Evolutionary conservation across 2,797 vertebrate genomes (phyloP).

Genomic region (Kryptopterus vitreolus): DNA sequence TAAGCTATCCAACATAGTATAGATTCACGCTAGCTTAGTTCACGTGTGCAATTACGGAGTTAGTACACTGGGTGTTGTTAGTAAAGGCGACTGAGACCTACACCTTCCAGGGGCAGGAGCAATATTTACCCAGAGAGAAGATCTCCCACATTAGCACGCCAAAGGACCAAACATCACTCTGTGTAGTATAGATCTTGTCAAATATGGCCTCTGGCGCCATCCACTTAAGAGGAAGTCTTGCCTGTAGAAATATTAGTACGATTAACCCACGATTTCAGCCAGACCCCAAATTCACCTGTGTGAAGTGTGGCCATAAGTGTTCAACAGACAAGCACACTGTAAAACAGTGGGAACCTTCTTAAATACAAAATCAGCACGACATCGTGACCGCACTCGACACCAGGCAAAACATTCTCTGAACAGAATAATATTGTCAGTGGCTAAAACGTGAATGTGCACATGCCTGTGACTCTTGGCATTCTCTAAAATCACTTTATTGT

Average conservation of each 20-base stretch:
- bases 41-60: not conserved
- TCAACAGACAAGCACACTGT: conserved; percentile 10
- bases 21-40: too few species aligned
- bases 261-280: conserved; percentile 20
- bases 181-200: conserved; percentile 92
- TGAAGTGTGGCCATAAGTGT: conserved; percentile 14
- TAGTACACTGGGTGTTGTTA: not conserved
- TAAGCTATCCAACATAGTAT: conserved; percentile 18
- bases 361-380: conserved; percentile 37
- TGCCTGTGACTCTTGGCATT: conserved; percentile 46
- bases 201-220: conserved; percentile 97
- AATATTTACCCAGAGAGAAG: conserved; percentile 88
- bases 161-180: conserved; percentile 95
- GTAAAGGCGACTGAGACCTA: conserved; percentile 10
- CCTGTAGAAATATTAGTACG: conserved; percentile 67
- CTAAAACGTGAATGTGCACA: conserved; percentile 38
- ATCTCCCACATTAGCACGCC: conserved; percentile 95
- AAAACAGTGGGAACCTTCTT: conserved; percentile 36
- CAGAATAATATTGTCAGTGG: conserved; percentile 48
- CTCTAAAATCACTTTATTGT: conserved; percentile 31
- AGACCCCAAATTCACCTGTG: conserved; percentile 30
- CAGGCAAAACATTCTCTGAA: conserved; percentile 45
- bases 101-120: not conserved
- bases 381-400: conserved; percentile 27
- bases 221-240: conserved; percentile 92